Evolutionary conservation across 2,797 vertebrate species (phyloP), one percentile per base, ranked within the genome.

Genomic region (Chaetodon trifasciatus): DNA sequence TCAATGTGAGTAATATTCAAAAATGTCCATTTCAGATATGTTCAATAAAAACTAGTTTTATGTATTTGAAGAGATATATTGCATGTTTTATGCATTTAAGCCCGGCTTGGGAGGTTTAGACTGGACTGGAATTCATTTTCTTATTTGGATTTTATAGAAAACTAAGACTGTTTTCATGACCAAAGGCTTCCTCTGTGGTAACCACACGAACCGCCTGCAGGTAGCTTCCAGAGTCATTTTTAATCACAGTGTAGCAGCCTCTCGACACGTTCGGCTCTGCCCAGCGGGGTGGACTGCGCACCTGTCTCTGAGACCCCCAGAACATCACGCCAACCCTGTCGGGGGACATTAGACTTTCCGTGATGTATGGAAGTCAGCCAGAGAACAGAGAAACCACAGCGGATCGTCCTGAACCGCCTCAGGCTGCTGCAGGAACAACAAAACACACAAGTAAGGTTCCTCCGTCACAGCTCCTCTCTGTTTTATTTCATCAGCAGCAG

Each of bases 291-390:
- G 8, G 23, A 58, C 58, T 17, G 6, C 75, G 86, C 89, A 93
- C 85, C 89, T 88, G 87, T 85, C 74, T 83, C 8, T 70, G 78
- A 89, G 79, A 83, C 80, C 70, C 83, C 78, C 77, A 15, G 21
- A 86, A 58, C 82, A 89, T 77, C 74, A 81, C 50, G 62, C 70
- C 5, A 82, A 78, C 73, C 76, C 80, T 83, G 84, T 70, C 37
- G 23, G 76, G 86, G 86, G 64, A 63, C 81, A 84, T 93, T 72
- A 76, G 79, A 72, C 87, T 74, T 78, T 81, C 61, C 3, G 28
- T 88, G 87, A 90, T 78, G 82, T 70, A 74, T 83, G 77, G 85
- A 81, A 63, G 87, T 71, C 74, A 75, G 82, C 83, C 79, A 65
- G 85, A 71, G 61, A 83, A 21, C 28, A 39, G 68, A 55, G 57